A percentile compares a stretch with the other conserved stretches of the same genome.
These are phyloP conservation scores for Chouioia cunea DNA, from an alignment of 2,888 invertebrate genomes.

Conservation along the genomic window DNA sequence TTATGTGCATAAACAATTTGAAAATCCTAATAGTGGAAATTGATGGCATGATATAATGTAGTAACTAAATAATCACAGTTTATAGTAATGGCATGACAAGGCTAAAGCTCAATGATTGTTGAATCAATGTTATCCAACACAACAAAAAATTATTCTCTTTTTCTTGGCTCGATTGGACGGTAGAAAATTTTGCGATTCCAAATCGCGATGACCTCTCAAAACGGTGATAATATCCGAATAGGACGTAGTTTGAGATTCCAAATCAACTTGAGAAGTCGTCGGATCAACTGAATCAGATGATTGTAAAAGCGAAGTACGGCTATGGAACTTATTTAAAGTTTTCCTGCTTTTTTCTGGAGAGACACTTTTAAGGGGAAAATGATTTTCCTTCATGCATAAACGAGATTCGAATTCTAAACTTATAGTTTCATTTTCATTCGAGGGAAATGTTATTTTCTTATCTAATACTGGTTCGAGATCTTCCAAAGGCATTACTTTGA, in stretches of 20 bases:
- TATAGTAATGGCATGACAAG: slow-evolving; percentile 37
- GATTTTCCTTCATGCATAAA: slow-evolving; percentile 19
- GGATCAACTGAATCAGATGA: slow-evolving; percentile 12
- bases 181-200: slow-evolving; percentile 37
- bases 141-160: slow-evolving; percentile 44
- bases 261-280: slow-evolving; percentile 9
- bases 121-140: slow-evolving; percentile 37
- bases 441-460: slow-evolving; percentile 12
- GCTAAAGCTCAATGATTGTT: slow-evolving; percentile 16
- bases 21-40: slow-evolving; percentile 14
- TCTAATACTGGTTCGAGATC: slow-evolving; percentile 19
- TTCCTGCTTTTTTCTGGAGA: slow-evolving; percentile 18
- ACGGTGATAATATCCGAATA: slow-evolving; percentile 30
- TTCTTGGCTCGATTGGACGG: slow-evolving; percentile 29
- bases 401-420: background rate
- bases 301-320: slow-evolving; percentile 28
- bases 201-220: slow-evolving; percentile 14
- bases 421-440: background rate
- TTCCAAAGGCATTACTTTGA: slow-evolving; percentile 28
- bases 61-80: slow-evolving; percentile 46
- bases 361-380: slow-evolving; percentile 27
- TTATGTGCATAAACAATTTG: slow-evolving; percentile 19
- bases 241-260: slow-evolving; percentile 27
- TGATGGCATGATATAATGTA: slow-evolving; percentile 25
- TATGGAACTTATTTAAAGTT: slow-evolving; percentile 12